phyloP scores from a whole-genome alignment of 2,797 vertebrate species.

The Meriones psammophilus region DNA sequence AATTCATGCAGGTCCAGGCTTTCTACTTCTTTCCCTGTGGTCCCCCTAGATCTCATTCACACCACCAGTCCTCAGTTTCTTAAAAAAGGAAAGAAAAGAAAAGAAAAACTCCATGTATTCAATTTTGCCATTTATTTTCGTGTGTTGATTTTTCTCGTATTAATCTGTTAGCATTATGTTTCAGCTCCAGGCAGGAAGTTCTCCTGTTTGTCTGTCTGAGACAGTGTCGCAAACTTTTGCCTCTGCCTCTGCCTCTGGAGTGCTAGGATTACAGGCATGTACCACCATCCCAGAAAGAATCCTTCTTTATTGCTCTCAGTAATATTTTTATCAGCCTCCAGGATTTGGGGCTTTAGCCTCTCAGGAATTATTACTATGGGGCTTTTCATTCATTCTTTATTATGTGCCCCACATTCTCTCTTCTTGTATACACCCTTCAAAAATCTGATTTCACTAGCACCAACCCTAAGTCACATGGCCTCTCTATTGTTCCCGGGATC shows the following conservation, averaged over 20 bases:
- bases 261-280: not conserved
- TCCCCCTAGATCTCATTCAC: not conserved
- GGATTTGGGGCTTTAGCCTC: not conserved
- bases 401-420: not conserved
- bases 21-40: not conserved
- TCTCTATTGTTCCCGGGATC: constrained; percentile 72
- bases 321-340: constrained; percentile 40
- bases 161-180: not conserved
- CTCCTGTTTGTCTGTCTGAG: not conserved
- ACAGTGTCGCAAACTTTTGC: not conserved
- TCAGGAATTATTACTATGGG: not conserved
- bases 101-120: constrained; percentile 30
- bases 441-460: constrained; percentile 72
- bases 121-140: constrained; percentile 16
- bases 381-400: not conserved
- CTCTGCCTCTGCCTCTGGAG: not conserved
- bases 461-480: constrained; percentile 57
- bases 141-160: not conserved
- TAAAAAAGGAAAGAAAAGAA: not conserved
- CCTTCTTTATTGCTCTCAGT: not conserved
- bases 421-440: constrained; percentile 49
- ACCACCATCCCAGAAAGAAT: not conserved
- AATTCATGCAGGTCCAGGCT: not conserved
- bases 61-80: not conserved
- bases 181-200: constrained; percentile 22